Base-by-base conservation (phyloP, 1,140 invertebrate species). In the Trichogramma pretiosum region DNA sequence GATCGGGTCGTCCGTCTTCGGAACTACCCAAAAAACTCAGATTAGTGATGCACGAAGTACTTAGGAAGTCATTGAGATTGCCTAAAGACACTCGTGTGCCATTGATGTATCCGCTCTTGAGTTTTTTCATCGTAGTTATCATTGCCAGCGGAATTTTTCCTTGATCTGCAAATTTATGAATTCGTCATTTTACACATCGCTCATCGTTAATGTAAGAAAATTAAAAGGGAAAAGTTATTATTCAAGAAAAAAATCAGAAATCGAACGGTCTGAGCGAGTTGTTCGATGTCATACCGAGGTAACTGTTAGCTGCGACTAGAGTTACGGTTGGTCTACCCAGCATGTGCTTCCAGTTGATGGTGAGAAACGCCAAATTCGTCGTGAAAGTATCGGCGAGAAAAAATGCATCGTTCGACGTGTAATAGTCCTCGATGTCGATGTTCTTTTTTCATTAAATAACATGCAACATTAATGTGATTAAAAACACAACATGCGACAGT, bases 21-120 rank as follows among this genome's bases (percentile, higher is more conserved):
- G 89, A 84, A 66, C 87, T 92, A 22, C 89, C 87, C 37, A 97
- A 69, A 63, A 98, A 98, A 67, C 88, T 95, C 23, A 98, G 73
- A 70, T 94, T 94, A 0, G 92, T 95, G 17, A 98, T 87, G 58
- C 93, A 96, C 3, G 93, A 97, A 0, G 94, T 98, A 52, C 82
- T 95, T 11, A 96, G 68, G 67, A 98, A 98, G 54, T 97, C 93
- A 48, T 83, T 84, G 10, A 98, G 68, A 67, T 85, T 84, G 30
- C 93, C 93, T 17, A 98, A 69, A 46, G 91, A 91, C 0, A 97
- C 93, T 64, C 93, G 84, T 14, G 95, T 97, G 21, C 94, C 96
- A 67, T 96, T 96, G 34, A 98, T 95, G 63, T 99, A 99, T 19
- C 96, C 96, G 56, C 93, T 97, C 69, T 96, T 95, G 2, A 99